phyloP scores from a whole-genome alignment of 2,797 vertebrate genomes.

The Neosilurus hyrtlii region DNA sequence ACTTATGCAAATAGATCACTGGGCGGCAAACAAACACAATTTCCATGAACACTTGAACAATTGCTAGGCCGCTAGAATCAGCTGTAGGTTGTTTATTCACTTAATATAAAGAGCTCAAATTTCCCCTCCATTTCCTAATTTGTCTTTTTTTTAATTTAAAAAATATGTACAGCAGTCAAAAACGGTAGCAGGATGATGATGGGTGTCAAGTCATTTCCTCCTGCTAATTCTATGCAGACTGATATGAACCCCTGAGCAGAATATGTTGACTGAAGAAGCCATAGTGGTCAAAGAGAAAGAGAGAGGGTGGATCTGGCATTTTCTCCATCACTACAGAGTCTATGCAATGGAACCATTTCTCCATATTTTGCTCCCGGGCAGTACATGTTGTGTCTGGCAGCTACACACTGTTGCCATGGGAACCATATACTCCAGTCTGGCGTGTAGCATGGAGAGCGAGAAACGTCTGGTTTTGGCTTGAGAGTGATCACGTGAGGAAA shows the following conservation, averaged over 20 bases:
- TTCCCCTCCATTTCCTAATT: too few species aligned
- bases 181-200: slow-evolving; percentile 12
- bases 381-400: slow-evolving; percentile 66
- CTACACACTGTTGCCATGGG: slow-evolving; percentile 74
- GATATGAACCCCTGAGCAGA: slow-evolving; percentile 15
- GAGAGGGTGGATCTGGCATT: slow-evolving; percentile 26
- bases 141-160: too few species aligned
- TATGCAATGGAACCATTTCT: slow-evolving; percentile 65
- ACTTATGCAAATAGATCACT: neutral
- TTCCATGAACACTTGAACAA: neutral
- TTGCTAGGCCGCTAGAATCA: slow-evolving; percentile 2
- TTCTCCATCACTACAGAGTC: slow-evolving; percentile 41
- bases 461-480: neutral
- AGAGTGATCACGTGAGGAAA: neutral
- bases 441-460: slow-evolving; percentile 44
- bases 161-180: too few species aligned
- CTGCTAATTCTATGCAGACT: slow-evolving; percentile 1
- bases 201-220: slow-evolving; percentile 10
- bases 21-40: neutral
- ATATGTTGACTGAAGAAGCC: slow-evolving; percentile 20
- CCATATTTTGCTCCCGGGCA: slow-evolving; percentile 58
- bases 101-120: too few species aligned
- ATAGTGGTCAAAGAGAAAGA: slow-evolving; percentile 26
- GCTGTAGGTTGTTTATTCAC: neutral
- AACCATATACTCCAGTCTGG: slow-evolving; percentile 69